Evolutionary conservation across 2,888 invertebrate genomes (phyloP).

Genomic region (Cerceris rybyensis): DNA sequence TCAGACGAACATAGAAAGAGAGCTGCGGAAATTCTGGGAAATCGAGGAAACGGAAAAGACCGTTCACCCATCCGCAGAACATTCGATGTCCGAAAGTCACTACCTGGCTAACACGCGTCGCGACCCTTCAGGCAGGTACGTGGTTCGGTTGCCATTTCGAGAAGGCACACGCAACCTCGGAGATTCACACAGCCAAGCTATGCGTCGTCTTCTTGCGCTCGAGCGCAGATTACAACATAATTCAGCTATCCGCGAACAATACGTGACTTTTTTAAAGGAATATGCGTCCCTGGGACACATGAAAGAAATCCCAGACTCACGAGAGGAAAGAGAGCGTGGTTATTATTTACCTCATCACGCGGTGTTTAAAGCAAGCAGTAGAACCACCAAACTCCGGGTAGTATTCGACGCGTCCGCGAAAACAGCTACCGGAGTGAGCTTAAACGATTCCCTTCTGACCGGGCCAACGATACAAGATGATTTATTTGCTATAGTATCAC

Average conservation of each 20-base stretch:
- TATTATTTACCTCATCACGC: slow-evolving; percentile 14
- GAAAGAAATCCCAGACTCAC: neutral
- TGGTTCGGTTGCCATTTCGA: neutral
- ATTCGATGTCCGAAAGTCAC: neutral
- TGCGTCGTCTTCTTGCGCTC: neutral
- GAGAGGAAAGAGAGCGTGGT: neutral
- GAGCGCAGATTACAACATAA: neutral
- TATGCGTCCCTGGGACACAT: neutral
- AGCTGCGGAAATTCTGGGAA: neutral
- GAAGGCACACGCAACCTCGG: neutral
- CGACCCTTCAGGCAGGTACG: neutral
- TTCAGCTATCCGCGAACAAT: neutral
- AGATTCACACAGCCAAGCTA: neutral
- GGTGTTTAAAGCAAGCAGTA: neutral
- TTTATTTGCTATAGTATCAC: neutral
- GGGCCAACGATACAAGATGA: slow-evolving; percentile 5
- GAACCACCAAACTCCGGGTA: neutral
- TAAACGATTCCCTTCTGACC: neutral
- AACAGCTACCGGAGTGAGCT: neutral
- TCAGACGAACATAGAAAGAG: neutral
- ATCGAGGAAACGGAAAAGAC: neutral
- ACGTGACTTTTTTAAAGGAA: neutral
- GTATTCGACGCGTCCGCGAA: slow-evolving; percentile 9
- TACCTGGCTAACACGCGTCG: neutral
- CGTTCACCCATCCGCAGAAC: neutral